Conservation (phyloP, 2,113 vertebrate genomes). For the Asarcornis scutulata region DNA sequence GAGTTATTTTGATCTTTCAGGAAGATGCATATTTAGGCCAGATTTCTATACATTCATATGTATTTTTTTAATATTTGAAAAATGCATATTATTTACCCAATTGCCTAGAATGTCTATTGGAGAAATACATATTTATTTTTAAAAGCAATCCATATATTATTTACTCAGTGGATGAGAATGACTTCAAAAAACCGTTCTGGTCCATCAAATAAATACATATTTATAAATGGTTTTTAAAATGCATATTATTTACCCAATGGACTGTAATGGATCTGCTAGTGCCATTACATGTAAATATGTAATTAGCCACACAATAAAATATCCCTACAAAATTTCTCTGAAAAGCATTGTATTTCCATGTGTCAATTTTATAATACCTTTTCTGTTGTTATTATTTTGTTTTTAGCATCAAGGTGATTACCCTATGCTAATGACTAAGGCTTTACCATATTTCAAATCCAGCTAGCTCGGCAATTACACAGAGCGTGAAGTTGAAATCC, state of each 20-base stretch:
- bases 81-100: conserved; percentile 66
- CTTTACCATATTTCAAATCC: neutral
- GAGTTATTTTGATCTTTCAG: conserved; percentile 16
- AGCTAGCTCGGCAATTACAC: neutral
- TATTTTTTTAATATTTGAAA: conserved; percentile 38
- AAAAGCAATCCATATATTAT: conserved; percentile 72
- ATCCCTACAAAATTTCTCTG: conserved; percentile 49
- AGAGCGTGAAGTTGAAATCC: neutral
- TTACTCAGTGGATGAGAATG: conserved; percentile 69
- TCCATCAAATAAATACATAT: conserved; percentile 76
- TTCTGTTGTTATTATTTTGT: conserved; percentile 48
- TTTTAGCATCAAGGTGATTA: conserved; percentile 45
- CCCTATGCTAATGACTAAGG: neutral
- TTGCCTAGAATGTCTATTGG: conserved; percentile 44
- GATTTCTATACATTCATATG: conserved; percentile 14
- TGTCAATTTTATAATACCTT: neutral
- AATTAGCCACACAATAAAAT: conserved; percentile 71
- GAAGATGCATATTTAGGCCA: conserved; percentile 1
- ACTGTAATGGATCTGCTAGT: conserved; percentile 47
- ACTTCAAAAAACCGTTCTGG: conserved; percentile 64
- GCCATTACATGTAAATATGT: conserved; percentile 64
- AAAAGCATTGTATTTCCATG: conserved; percentile 47
- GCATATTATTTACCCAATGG: conserved; percentile 58
- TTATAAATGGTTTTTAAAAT: conserved; percentile 72
- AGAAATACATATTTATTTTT: conserved; percentile 70